Conservation (phyloP, 35 echinoderm and acorn worm genomes). For the Lytechinus pictus region DNA sequence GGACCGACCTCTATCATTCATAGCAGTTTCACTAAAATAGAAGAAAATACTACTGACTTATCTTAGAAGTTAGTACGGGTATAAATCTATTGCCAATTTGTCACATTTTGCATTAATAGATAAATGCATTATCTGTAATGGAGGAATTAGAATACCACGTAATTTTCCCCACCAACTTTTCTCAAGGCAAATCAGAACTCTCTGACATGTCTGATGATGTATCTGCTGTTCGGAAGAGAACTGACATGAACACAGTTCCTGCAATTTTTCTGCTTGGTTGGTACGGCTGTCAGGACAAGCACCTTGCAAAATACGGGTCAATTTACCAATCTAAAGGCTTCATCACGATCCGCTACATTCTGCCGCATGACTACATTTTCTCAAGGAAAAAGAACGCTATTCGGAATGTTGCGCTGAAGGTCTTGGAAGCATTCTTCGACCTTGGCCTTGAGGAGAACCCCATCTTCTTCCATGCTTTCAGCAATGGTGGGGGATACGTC, state of each 20-base stretch:
- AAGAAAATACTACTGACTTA: no score
- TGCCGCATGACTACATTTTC: constrained; percentile 57
- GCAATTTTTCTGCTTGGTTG: constrained; percentile 88
- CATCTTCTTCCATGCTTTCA: constrained; percentile 93
- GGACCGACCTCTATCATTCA: no score
- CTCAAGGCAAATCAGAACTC: neutral
- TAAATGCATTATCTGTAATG: neutral
- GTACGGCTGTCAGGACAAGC: constrained; percentile 86
- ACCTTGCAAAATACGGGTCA: constrained; percentile 90
- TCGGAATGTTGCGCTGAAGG: constrained; percentile 59
- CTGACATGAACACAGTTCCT: constrained; percentile 57
- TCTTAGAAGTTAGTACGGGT: no score
- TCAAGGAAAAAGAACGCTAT: constrained; percentile 46
- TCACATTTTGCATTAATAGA: no score
- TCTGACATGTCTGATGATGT: neutral
- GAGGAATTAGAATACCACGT: constrained; percentile 90
- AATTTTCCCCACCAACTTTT: constrained; percentile 82
- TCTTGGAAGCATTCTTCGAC: constrained; percentile 87
- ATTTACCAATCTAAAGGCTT: constrained; percentile 89
- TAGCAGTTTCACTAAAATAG: no score
- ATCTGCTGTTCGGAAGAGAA: neutral
- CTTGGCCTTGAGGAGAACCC: constrained; percentile 86
- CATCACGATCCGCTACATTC: constrained; percentile 87
- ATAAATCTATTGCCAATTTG: no score
- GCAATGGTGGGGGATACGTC: constrained; percentile 82